These are phyloP conservation scores for Ophioninae sp. DNA, from an alignment of 2,888 invertebrate genomes.

Conservation along the genomic window DNA sequence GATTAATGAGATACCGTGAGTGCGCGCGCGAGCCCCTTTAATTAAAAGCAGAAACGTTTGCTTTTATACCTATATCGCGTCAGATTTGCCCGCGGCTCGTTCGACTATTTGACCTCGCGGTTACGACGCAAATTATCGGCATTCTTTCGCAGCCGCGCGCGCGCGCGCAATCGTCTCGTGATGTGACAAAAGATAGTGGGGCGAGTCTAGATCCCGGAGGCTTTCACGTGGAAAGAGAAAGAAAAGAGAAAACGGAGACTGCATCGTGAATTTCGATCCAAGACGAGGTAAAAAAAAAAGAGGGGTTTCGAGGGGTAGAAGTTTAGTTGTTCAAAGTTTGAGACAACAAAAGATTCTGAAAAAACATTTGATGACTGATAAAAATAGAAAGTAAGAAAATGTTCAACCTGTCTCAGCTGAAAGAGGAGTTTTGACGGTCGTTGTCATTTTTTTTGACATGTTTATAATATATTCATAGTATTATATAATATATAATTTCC, in stretches of 20 bases:
- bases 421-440: conserved; percentile 56
- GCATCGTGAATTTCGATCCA: too few relatives aligned
- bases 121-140: conserved; percentile 27
- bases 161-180: too few relatives aligned
- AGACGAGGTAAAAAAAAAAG: too few relatives aligned
- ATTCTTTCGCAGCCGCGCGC: background rate
- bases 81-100: conserved; percentile 63
- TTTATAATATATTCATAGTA: too few relatives aligned
- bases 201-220: too few relatives aligned
- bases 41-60: conserved; percentile 64
- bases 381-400: conserved; percentile 13
- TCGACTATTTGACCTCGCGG: conserved; percentile 2
- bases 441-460: too few relatives aligned
- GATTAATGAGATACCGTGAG: conserved; percentile 64
- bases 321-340: too few relatives aligned
- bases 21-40: conserved; percentile 62
- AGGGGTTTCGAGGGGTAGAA: too few relatives aligned
- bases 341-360: background rate
- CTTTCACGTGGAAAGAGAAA: too few relatives aligned
- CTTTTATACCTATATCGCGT: conserved; percentile 51
- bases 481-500: too few relatives aligned
- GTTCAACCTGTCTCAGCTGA: background rate
- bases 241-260: too few relatives aligned
- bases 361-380: background rate
- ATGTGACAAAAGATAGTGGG: background rate